Conservation (phyloP, 2,888 invertebrate species). For the Hirtodrosophila confusa region DNA sequence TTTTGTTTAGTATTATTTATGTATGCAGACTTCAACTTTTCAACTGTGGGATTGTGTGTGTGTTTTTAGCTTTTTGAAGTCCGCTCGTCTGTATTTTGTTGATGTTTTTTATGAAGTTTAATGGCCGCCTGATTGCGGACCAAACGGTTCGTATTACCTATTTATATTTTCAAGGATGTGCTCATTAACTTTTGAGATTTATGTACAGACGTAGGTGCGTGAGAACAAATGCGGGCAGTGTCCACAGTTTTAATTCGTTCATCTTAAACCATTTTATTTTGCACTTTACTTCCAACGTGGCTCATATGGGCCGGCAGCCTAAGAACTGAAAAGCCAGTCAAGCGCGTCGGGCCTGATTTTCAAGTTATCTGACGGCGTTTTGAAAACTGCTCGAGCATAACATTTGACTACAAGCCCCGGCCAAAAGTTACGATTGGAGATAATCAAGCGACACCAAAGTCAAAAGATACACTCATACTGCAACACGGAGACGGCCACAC, state of each 20-base stretch:
- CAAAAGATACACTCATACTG: conserved; percentile 30
- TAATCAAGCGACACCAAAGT: conserved; percentile 63
- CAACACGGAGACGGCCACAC: conserved; percentile 40
- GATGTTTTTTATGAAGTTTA: conserved; percentile 58
- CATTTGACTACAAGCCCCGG: conserved; percentile 44
- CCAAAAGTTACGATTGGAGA: conserved; percentile 52
- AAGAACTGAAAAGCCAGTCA: conserved; percentile 66
- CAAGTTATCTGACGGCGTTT: conserved; percentile 65
- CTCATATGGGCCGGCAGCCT: conserved; percentile 6
- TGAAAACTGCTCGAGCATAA: conserved; percentile 58
- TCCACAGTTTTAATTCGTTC: conserved; percentile 8
- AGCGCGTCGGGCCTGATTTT: conserved; percentile 66
- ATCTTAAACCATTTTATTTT: conserved; percentile 47
- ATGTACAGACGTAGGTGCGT: conserved; percentile 35
- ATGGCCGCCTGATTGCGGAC: conserved; percentile 66
- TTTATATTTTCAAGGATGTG: conserved; percentile 66
- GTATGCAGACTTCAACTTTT: conserved; percentile 62
- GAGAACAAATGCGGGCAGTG: conserved; percentile 63
- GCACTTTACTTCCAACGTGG: conserved; percentile 28
- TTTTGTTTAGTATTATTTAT: conserved; percentile 71
- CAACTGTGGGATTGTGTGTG: conserved; percentile 39
- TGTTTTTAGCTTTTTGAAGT: conserved; percentile 27
- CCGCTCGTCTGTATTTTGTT: conserved; percentile 39
- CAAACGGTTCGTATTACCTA: conserved; percentile 51
- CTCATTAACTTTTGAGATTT: conserved; percentile 58